These are phyloP conservation scores for Pseudorhombus dupliciocellatus DNA, from an alignment of 2,113 vertebrate genomes.

Conservation along the genomic window DNA sequence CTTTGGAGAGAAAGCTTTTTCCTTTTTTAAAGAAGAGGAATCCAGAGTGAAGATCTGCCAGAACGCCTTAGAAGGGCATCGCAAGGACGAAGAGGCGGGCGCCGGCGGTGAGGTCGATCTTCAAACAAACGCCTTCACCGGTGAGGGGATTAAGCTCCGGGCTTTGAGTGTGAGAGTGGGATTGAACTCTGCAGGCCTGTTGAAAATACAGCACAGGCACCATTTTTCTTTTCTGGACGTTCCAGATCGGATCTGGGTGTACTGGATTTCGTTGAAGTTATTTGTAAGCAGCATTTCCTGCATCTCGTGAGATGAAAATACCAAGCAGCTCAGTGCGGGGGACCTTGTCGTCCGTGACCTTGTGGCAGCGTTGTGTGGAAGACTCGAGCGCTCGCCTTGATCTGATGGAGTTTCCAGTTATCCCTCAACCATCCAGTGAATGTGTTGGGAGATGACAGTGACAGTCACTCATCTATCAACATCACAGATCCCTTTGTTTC, in stretches of 20 bases:
- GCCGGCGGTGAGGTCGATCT: constrained; percentile 63
- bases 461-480: neutral
- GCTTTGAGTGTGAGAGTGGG: constrained; percentile 71
- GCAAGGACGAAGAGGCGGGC: constrained; percentile 71
- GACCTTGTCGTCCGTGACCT: constrained; percentile 45
- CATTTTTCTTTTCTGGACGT: constrained; percentile 9
- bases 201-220: constrained; percentile 57
- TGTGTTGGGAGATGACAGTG: neutral
- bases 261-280: constrained; percentile 35
- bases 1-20: constrained; percentile 23
- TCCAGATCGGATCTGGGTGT: constrained; percentile 36
- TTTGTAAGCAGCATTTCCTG: constrained; percentile 20
- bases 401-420: constrained; percentile 13
- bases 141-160: constrained; percentile 73
- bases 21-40: constrained; percentile 44
- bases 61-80: constrained; percentile 68
- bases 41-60: constrained; percentile 72
- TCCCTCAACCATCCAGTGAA: neutral
- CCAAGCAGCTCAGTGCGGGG: constrained; percentile 16
- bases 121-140: constrained; percentile 73
- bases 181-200: constrained; percentile 71
- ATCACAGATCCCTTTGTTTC: constrained; percentile 39
- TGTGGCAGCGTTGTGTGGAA: neutral
- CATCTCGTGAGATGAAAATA: constrained; percentile 49
- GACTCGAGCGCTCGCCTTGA: constrained; percentile 34